Percentiles rank a stretch among this genome's conserved stretches.
Conservation (phyloP, 1,140 invertebrate species). For the Procambarus virginalis region DNA sequence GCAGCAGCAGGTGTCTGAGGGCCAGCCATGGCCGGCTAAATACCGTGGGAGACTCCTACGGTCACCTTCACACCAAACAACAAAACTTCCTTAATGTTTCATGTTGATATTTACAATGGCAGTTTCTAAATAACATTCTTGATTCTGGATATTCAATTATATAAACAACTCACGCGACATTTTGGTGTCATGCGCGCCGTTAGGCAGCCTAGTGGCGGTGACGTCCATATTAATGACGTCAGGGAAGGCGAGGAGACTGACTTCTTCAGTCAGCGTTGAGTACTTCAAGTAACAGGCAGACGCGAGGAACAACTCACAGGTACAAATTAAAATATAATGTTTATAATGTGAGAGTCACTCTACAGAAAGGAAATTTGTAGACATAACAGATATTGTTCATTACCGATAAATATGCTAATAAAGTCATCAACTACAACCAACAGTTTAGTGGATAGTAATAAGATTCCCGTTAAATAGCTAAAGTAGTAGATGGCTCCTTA, state of each 20-base stretch:
- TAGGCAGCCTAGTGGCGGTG: neutral
- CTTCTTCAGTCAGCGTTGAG: neutral
- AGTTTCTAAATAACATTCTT: neutral
- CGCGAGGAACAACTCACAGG: neutral
- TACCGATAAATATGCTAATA: too few species aligned
- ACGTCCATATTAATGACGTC: too few species aligned
- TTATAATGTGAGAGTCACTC: too few species aligned
- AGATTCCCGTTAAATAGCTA: neutral
- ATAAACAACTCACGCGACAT: neutral
- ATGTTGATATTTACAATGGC: neutral
- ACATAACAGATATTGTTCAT: too few species aligned
- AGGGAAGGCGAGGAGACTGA: neutral
- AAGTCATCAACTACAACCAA: too few species aligned
- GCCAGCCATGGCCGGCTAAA: neutral
- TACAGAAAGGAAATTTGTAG: too few species aligned
- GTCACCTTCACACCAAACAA: neutral
- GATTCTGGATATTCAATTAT: neutral
- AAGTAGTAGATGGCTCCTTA: neutral
- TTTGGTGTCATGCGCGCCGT: neutral
- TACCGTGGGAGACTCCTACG: neutral
- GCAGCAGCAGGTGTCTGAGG: too few species aligned
- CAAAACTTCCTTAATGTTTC: neutral
- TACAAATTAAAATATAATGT: too few species aligned
- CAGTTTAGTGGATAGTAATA: too few species aligned
- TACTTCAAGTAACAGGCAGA: neutral